A percentile compares a stretch with the other conserved stretches of the same genome.
Evolutionary conservation across 2,888 invertebrate genomes (phyloP).

Genomic region (Steinernema hermaphroditum): DNA sequence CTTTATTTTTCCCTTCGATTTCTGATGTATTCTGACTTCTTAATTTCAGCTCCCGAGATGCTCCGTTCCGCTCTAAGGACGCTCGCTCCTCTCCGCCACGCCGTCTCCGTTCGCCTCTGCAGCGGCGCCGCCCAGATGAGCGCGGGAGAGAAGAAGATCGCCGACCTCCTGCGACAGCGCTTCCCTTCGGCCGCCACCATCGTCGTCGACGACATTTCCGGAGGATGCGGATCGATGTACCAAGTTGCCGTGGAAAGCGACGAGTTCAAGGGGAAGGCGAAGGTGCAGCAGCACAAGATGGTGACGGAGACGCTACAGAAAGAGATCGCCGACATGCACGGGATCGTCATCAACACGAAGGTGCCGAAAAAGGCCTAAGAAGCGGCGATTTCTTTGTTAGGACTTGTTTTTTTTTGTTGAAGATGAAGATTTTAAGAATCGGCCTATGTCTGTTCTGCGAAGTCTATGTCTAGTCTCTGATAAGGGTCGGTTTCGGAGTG

Average conservation of each 20-base stretch:
- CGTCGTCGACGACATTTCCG: constrained; percentile 68
- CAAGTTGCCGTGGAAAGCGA: constrained; percentile 67
- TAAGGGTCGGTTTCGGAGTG: too few species aligned
- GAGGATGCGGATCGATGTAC: constrained; percentile 70
- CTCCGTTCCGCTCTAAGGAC: not conserved
- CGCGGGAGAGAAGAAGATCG: constrained; percentile 63
- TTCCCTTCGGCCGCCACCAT: constrained; percentile 66
- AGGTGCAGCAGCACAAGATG: constrained; percentile 64
- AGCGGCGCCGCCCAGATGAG: constrained; percentile 13
- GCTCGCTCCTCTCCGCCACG: not conserved
- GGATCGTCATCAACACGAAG: constrained; percentile 78
- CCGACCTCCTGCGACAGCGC: constrained; percentile 55
- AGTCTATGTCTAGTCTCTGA: too few species aligned
- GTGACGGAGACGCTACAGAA: constrained; percentile 71
- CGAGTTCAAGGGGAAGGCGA: constrained; percentile 67
- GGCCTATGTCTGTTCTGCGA: too few species aligned
- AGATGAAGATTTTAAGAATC: too few species aligned
- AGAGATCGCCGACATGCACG: constrained; percentile 83
- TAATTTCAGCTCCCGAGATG: not conserved
- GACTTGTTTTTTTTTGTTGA: constrained; percentile 11
- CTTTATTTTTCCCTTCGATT: not conserved
- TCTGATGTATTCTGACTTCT: too few species aligned
- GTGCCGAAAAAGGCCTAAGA: constrained; percentile 66
- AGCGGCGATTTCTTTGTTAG: not conserved
- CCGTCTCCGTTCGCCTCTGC: constrained; percentile 4